These are phyloP conservation scores for Limosa lapponica DNA, from an alignment of 2,797 vertebrate genomes.

Conservation along the genomic window DNA sequence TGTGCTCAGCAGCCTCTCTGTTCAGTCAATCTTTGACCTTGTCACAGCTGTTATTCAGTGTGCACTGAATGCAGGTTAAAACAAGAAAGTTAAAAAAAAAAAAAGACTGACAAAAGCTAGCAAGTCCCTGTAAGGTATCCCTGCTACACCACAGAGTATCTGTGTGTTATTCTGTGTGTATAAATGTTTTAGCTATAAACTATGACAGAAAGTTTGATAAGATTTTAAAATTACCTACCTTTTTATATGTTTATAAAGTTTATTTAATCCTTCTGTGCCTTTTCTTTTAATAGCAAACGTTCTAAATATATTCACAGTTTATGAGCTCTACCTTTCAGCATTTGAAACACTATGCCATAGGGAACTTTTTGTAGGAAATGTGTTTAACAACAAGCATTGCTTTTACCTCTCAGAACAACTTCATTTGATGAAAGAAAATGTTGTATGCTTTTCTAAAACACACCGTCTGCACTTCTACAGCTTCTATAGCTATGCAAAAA, in stretches of 20 bases:
- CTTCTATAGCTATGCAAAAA: slow-evolving; percentile 4
- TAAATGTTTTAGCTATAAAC: not conserved
- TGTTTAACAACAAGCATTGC: not conserved
- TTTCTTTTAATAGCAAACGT: slow-evolving; percentile 17
- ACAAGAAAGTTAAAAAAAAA: not conserved
- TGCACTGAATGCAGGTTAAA: not conserved
- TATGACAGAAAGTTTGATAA: not conserved
- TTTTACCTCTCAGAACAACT: slow-evolving; percentile 13
- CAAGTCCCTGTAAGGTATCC: not conserved
- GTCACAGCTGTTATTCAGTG: not conserved
- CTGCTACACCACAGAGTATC: not conserved
- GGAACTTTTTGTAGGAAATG: not conserved
- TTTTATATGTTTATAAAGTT: not conserved
- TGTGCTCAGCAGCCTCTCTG: not conserved
- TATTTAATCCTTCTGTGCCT: not conserved
- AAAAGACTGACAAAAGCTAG: not conserved
- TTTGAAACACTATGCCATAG: not conserved
- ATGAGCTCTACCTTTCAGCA: not conserved
- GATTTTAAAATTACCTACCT: not conserved
- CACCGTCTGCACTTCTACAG: not conserved
- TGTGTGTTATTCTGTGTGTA: not conserved
- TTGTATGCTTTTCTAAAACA: slow-evolving; percentile 1
- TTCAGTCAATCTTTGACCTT: not conserved
- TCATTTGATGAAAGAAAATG: not conserved
- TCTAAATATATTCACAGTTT: not conserved